Conservation (phyloP, 2,113 vertebrate species). For the Zapornia atra region DNA sequence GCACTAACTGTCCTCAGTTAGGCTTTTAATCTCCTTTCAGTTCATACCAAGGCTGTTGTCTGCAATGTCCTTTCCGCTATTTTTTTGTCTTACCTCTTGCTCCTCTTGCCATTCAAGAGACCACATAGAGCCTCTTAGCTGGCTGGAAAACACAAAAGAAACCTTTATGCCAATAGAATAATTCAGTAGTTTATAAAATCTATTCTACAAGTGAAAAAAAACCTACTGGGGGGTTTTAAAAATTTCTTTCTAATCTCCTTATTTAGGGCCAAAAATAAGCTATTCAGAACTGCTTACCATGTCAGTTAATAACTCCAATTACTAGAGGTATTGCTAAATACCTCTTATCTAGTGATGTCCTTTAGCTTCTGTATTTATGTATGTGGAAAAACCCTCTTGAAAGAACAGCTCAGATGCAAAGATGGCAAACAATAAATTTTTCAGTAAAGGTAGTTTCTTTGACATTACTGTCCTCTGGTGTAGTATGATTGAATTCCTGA, state of each 20-base stretch:
- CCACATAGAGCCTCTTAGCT: not conserved
- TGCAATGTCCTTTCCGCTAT: not conserved
- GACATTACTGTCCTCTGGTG: not conserved
- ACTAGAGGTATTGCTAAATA: not conserved
- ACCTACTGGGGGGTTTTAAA: too few relatives aligned
- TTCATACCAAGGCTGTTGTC: not conserved
- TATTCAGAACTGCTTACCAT: not conserved
- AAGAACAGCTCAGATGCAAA: not conserved
- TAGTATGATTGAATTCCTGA: not conserved
- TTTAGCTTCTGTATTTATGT: not conserved
- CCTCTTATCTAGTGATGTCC: not conserved
- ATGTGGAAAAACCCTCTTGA: not conserved
- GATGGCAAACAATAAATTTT: not conserved
- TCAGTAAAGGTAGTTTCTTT: not conserved
- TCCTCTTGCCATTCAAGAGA: not conserved
- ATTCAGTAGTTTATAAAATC: not conserved
- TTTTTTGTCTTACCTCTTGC: not conserved
- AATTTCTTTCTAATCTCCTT: not conserved
- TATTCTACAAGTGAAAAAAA: not conserved
- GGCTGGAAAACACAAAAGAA: not conserved
- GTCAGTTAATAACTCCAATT: not conserved
- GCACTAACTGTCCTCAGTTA: not conserved
- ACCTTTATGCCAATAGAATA: not conserved
- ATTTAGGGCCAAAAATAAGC: not conserved
- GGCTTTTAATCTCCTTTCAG: not conserved